Conservation (phyloP, 2,113 vertebrate genomes). For the Nanorana parkeri region DNA sequence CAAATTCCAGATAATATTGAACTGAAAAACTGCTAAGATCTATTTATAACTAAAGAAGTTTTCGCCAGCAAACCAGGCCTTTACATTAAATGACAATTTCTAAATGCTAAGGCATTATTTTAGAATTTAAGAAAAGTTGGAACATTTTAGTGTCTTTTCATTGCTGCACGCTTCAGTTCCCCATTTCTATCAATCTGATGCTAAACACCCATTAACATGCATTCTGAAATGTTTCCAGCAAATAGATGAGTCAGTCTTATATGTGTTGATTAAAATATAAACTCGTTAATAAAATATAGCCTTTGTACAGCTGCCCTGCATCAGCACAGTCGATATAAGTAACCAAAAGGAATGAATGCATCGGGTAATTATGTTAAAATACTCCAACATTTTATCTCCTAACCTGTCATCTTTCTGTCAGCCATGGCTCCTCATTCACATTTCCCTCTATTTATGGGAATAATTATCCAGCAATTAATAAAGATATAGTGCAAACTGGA, state of each 20-base stretch:
- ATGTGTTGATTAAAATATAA: conserved; percentile 45
- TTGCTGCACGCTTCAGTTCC: neutral
- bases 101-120: no score
- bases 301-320: neutral
- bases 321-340: conserved; percentile 19
- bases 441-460: conserved; percentile 55
- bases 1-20: no score
- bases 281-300: conserved; percentile 22
- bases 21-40: no score
- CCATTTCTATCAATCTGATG: neutral
- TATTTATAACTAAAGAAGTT: no score
- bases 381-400: conserved; percentile 39
- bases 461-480: conserved; percentile 40
- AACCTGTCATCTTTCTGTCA: conserved; percentile 50
- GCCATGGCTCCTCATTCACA: conserved; percentile 34
- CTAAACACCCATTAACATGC: conserved; percentile 22
- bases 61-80: no score
- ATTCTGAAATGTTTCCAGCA: conserved; percentile 22
- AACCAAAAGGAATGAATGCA: conserved; percentile 38
- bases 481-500: neutral
- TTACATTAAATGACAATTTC: no score
- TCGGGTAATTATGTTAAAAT: conserved; percentile 52
- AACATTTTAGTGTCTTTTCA: no score
- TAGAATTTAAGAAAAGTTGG: no score
- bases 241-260: conserved; percentile 27